These are phyloP conservation scores for Drosophila kikkawai DNA, from an alignment of 1,140 invertebrate species.

Conservation along the genomic window DNA sequence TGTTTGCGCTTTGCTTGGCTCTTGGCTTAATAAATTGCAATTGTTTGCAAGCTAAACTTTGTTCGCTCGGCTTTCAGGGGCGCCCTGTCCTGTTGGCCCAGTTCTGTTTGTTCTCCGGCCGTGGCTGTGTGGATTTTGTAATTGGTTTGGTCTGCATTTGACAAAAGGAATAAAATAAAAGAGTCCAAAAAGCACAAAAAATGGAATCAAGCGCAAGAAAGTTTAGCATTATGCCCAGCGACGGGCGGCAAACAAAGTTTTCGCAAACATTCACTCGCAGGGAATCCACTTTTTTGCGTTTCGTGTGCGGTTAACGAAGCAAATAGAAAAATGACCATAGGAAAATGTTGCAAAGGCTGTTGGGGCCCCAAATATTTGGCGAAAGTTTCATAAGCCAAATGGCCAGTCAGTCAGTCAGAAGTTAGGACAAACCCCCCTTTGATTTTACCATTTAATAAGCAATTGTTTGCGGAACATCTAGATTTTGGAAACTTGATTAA, in stretches of 20 bases:
- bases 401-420: slow-evolving; percentile 22
- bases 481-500: slow-evolving; percentile 64
- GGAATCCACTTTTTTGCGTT: slow-evolving; percentile 27
- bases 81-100: slow-evolving; percentile 40
- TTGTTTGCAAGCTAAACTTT: slow-evolving; percentile 79
- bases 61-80: slow-evolving; percentile 29
- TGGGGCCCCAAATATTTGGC: slow-evolving; percentile 61
- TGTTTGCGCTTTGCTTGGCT: slow-evolving; percentile 65
- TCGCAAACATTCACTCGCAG: slow-evolving; percentile 69
- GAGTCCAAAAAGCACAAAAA: slow-evolving; percentile 10
- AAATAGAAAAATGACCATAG: slow-evolving; percentile 64
- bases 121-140: slow-evolving; percentile 65
- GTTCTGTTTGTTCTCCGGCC: slow-evolving; percentile 48
- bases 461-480: slow-evolving; percentile 24
- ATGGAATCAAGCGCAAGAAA: slow-evolving; percentile 56
- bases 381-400: slow-evolving; percentile 72
- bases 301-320: slow-evolving; percentile 79
- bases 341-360: slow-evolving; percentile 53
- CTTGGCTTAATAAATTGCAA: slow-evolving; percentile 82
- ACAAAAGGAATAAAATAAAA: slow-evolving; percentile 63
- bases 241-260: slow-evolving; percentile 71
- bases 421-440: slow-evolving; percentile 41
- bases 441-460: slow-evolving; percentile 49
- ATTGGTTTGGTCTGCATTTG: slow-evolving; percentile 80
- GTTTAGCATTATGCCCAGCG: slow-evolving; percentile 75